Conservation (phyloP, 1,140 invertebrate species). For the Zaprionus ghesquierei region DNA sequence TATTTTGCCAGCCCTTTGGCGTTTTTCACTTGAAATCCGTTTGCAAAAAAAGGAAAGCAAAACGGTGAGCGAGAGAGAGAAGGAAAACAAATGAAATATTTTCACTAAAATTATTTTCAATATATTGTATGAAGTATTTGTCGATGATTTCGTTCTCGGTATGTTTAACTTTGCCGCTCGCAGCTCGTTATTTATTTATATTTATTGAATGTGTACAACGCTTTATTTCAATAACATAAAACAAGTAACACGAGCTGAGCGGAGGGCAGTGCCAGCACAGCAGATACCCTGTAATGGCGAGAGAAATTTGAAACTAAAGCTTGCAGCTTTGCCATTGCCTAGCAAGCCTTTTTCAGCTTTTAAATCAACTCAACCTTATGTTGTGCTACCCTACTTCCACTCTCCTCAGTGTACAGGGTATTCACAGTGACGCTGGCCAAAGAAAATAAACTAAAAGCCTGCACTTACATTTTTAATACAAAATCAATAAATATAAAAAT, state of each 20-base stretch:
- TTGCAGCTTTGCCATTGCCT: not conserved
- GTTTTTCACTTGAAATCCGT: constrained; percentile 52
- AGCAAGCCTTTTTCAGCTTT: no score
- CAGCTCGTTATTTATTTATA: constrained; percentile 62
- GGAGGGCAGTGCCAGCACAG: not conserved
- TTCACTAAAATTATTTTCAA: constrained; percentile 61
- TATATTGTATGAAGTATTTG: constrained; percentile 21
- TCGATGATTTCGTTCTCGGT: not conserved
- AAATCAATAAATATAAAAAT: constrained; percentile 77
- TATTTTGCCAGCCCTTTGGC: constrained; percentile 62
- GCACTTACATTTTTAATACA: constrained; percentile 79
- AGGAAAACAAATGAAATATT: constrained; percentile 36
- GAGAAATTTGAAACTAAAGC: not conserved
- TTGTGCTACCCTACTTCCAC: not conserved
- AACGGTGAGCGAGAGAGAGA: not conserved
- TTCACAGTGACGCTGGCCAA: constrained; percentile 39
- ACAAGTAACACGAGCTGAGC: not conserved
- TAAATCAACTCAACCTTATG: not conserved
- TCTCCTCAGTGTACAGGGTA: not conserved
- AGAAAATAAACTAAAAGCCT: constrained; percentile 63
- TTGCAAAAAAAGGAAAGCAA: constrained; percentile 11
- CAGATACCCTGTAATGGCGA: not conserved
- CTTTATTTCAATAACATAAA: constrained; percentile 72
- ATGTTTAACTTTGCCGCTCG: constrained; percentile 51
- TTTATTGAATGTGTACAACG: constrained; percentile 54